A percentile compares a stretch with the other conserved stretches of the same genome.
Evolutionary conservation across 2,113 vertebrate genomes (phyloP).

Genomic region (Pteropus alecto): DNA sequence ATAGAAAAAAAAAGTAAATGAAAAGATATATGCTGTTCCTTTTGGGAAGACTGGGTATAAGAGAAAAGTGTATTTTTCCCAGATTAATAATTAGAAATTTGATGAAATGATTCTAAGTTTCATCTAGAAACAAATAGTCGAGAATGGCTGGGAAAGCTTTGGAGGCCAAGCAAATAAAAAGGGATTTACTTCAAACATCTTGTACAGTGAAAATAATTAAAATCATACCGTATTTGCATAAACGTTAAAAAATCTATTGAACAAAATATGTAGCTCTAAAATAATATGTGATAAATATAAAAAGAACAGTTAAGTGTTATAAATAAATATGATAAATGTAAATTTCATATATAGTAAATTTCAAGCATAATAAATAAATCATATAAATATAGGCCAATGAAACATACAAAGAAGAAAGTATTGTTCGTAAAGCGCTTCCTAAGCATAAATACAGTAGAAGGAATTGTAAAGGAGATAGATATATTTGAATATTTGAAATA

Average conservation of each 20-base stretch:
- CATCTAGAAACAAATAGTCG: not conserved
- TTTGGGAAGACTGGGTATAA: not conserved
- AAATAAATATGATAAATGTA: not conserved
- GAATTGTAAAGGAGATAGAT: not conserved
- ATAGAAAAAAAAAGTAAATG: not conserved
- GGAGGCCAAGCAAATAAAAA: not conserved
- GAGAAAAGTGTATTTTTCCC: not conserved
- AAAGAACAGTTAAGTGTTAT: not conserved
- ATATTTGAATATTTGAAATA: not conserved
- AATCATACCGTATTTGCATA: not conserved
- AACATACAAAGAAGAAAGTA: not conserved
- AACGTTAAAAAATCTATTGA: not conserved
- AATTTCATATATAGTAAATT: not conserved
- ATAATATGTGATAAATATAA: not conserved
- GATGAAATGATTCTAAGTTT: not conserved
- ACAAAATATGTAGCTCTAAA: not conserved
- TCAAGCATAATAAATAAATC: not conserved
- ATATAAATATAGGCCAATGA: not conserved
- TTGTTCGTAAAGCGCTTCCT: not conserved
- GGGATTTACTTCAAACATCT: not conserved
- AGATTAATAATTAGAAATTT: not conserved
- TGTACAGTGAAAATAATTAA: conserved; percentile 17
- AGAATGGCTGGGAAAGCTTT: not conserved
- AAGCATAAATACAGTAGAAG: not conserved
- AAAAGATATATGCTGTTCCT: not conserved